Conservation (phyloP, 2,113 vertebrate species). For the Lampris megalopsis region DNA sequence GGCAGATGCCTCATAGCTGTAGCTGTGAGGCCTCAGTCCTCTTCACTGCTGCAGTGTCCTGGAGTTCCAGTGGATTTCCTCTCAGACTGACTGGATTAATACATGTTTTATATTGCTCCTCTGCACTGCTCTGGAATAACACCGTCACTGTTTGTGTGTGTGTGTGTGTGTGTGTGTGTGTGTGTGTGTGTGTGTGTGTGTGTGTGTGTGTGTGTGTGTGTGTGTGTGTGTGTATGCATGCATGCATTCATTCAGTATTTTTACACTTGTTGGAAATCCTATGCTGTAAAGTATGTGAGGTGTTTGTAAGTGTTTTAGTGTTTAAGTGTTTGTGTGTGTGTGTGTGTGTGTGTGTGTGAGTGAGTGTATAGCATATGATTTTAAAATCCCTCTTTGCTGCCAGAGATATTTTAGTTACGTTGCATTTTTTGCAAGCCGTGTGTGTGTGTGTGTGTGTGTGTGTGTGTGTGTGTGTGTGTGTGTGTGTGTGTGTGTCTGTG, state of each 20-base stretch:
- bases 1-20: too few relatives aligned
- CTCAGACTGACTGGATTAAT: too few relatives aligned
- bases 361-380: neutral
- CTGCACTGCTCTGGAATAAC: neutral
- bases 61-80: too few relatives aligned
- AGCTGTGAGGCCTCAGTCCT: too few relatives aligned
- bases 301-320: too few relatives aligned
- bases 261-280: too few relatives aligned
- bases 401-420: constrained; percentile 11
- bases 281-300: too few relatives aligned
- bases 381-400: neutral
- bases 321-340: too few relatives aligned
- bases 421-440: constrained; percentile 9
- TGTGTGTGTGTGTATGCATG: too few relatives aligned
- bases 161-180: neutral
- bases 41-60: neutral
- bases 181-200: neutral
- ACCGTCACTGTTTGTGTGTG: neutral
- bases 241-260: too few relatives aligned
- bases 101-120: neutral
- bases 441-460: neutral
- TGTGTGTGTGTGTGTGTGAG: too few relatives aligned
- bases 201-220: too few relatives aligned
- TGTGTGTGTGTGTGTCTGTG: constrained; percentile 10
- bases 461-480: neutral